These are phyloP conservation scores for Luidia sarsii DNA, from an alignment of 53 echinoderm and acorn worm species.

Conservation along the genomic window DNA sequence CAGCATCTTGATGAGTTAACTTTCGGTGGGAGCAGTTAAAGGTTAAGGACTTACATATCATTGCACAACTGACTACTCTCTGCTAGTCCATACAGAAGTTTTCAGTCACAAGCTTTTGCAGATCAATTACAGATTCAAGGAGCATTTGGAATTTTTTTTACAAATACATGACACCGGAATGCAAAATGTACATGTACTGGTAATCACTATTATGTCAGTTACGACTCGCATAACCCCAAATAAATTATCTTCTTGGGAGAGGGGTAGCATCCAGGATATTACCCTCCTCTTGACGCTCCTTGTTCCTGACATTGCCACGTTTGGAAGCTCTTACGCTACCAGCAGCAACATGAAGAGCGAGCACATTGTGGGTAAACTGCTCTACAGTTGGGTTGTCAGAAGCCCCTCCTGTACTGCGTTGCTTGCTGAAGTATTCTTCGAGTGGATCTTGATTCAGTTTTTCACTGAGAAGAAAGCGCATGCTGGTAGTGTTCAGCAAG, in stretches of 20 bases:
- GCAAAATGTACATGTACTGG: too few relatives aligned
- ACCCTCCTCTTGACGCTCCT: neutral
- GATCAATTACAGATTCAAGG: too few relatives aligned
- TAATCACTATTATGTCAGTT: too few relatives aligned
- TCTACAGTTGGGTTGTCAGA: neutral
- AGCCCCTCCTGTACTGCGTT: neutral
- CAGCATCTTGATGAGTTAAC: too few relatives aligned
- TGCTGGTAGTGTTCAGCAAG: neutral
- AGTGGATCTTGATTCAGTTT: neutral
- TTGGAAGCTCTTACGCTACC: neutral
- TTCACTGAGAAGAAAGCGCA: neutral
- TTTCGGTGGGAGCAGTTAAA: too few relatives aligned
- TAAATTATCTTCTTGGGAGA: constrained; percentile 7
- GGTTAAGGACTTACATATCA: too few relatives aligned
- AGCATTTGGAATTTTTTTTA: too few relatives aligned
- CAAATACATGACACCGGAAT: too few relatives aligned
- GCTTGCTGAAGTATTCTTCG: constrained; percentile 5
- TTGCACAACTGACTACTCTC: too few relatives aligned
- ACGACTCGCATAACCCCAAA: too few relatives aligned
- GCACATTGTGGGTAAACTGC: neutral
- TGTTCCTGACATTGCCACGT: neutral
- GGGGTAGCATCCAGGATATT: neutral
- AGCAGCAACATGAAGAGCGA: neutral
- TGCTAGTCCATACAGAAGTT: too few relatives aligned
- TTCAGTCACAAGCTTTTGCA: too few relatives aligned